A percentile compares a stretch with the other conserved stretches of the same genome.
Conservation (phyloP, 1,140 invertebrate genomes). For the Odontomachus brunneus region DNA sequence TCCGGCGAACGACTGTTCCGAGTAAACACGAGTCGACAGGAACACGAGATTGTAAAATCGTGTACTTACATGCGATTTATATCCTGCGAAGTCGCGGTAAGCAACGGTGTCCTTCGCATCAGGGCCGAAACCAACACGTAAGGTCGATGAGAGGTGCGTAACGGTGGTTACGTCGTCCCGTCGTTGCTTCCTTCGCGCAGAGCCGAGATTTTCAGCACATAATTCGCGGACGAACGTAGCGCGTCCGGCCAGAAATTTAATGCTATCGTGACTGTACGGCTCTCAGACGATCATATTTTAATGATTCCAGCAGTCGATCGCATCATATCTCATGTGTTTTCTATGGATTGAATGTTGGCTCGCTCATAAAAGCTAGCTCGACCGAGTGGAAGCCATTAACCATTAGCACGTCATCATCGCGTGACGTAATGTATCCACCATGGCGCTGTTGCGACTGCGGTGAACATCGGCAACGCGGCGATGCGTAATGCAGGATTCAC, state of each 20-base stretch:
- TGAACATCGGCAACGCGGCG: not conserved
- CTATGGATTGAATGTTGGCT: slow-evolving; percentile 80
- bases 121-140: slow-evolving; percentile 74
- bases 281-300: slow-evolving; percentile 79
- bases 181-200: slow-evolving; percentile 67
- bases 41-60: not conserved
- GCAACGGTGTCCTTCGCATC: slow-evolving; percentile 79
- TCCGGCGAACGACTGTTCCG: slow-evolving; percentile 22
- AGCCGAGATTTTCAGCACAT: slow-evolving; percentile 68
- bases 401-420: slow-evolving; percentile 77
- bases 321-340: slow-evolving; percentile 81
- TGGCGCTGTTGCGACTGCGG: slow-evolving; percentile 70
- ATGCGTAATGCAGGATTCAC: too few relatives aligned
- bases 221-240: slow-evolving; percentile 65
- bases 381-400: slow-evolving; percentile 80
- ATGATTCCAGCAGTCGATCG: slow-evolving; percentile 76
- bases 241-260: slow-evolving; percentile 70
- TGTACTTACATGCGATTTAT: slow-evolving; percentile 81
- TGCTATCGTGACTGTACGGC: slow-evolving; percentile 68
- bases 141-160: slow-evolving; percentile 70
- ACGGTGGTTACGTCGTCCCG: slow-evolving; percentile 72
- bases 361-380: slow-evolving; percentile 77
- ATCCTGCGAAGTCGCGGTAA: slow-evolving; percentile 74
- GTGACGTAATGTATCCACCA: slow-evolving; percentile 74
- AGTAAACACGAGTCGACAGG: not conserved